Evolutionary conservation across 2,888 invertebrate genomes (phyloP).

Genomic region (Thereva unica): DNA sequence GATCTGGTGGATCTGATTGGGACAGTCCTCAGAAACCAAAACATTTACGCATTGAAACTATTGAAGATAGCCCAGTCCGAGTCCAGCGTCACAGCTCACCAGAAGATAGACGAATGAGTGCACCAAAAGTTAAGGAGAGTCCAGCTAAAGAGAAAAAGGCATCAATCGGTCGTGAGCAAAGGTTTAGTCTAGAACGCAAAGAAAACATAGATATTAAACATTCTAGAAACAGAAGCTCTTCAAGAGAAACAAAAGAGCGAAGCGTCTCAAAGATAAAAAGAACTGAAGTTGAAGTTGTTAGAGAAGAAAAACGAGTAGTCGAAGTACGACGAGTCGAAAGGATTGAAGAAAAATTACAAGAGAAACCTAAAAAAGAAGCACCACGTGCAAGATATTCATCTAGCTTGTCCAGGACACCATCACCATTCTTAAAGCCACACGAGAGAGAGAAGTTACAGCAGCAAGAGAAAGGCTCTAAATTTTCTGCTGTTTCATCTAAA

Average conservation of each 20-base stretch:
- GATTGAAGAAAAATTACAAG: constrained; percentile 46
- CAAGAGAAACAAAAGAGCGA: constrained; percentile 33
- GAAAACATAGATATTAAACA: constrained; percentile 40
- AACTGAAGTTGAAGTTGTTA: constrained; percentile 13
- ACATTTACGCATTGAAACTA: constrained; percentile 38
- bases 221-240: constrained; percentile 27
- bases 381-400: constrained; percentile 64
- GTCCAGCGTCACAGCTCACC: constrained; percentile 32
- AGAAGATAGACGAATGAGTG: constrained; percentile 3
- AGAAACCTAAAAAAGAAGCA: constrained; percentile 42
- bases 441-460: constrained; percentile 49
- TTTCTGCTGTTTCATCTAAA: constrained; percentile 30
- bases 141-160: constrained; percentile 22
- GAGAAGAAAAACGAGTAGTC: constrained; percentile 36
- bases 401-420: constrained; percentile 83
- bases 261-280: constrained; percentile 15
- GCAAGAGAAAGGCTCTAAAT: constrained; percentile 43
- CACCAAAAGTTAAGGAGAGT: not conserved
- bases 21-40: constrained; percentile 43
- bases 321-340: constrained; percentile 7
- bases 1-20: constrained; percentile 49
- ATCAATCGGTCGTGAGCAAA: constrained; percentile 39
- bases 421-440: constrained; percentile 73
- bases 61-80: constrained; percentile 40
- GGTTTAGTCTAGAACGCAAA: constrained; percentile 44